A percentile compares a stretch with the other conserved stretches of the same genome.
These are phyloP conservation scores for Gallinago nigripennis DNA, from an alignment of 2,797 vertebrate species.

Conservation along the genomic window DNA sequence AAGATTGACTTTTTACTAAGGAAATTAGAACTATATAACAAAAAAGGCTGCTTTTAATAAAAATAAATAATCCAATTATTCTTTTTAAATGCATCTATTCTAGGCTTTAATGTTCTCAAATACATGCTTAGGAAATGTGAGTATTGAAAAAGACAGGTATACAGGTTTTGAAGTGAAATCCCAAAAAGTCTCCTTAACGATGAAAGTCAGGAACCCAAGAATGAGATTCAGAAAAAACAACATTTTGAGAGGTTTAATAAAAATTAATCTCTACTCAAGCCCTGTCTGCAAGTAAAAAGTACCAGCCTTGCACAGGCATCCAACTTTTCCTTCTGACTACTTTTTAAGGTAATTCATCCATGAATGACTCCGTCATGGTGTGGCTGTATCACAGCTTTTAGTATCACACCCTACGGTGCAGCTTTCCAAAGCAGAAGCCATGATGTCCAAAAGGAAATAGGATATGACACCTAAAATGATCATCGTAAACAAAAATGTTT, in stretches of 20 bases:
- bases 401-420: not conserved
- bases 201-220: not conserved
- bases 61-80: not conserved
- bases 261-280: not conserved
- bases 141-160: not conserved
- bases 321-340: not conserved
- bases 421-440: not conserved
- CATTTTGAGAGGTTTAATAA: not conserved
- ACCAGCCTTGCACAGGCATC: not conserved
- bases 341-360: not conserved
- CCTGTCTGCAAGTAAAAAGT: not conserved
- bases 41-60: constrained; percentile 12
- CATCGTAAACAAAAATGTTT: not conserved
- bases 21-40: not conserved
- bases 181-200: not conserved
- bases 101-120: not conserved
- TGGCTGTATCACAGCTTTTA: not conserved
- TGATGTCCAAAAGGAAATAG: not conserved
- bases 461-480: not conserved
- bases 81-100: not conserved
- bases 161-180: not conserved
- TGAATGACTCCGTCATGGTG: too few relatives aligned
- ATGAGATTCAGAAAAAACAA: not conserved
- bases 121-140: not conserved
- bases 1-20: constrained; percentile 10